Percentiles rank a stretch among this genome's conserved stretches.
These are phyloP conservation scores for Phyllotreta cruciferae DNA, from an alignment of 2,888 invertebrate species.

Conservation along the genomic window DNA sequence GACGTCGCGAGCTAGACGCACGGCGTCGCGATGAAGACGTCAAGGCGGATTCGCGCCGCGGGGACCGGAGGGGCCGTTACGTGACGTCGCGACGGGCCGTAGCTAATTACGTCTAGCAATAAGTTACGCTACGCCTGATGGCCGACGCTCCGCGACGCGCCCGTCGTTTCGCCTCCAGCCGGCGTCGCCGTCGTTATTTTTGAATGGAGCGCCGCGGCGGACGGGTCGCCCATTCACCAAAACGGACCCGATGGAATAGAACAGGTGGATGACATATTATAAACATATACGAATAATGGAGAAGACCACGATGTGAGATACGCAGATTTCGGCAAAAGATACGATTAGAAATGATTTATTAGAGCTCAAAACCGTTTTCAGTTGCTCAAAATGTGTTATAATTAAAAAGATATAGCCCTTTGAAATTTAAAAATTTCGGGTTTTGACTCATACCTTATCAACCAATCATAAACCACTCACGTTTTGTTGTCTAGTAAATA, in stretches of 20 bases:
- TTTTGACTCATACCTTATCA: no score
- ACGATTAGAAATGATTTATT: no score
- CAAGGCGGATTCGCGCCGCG: conserved; percentile 43
- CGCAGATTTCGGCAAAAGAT: no score
- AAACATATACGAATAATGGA: no score
- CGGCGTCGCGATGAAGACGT: conserved; percentile 52
- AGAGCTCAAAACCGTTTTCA: no score
- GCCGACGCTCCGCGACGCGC: conserved; percentile 14
- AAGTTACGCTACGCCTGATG: conserved; percentile 48
- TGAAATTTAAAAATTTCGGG: background rate
- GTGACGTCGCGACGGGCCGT: conserved; percentile 52
- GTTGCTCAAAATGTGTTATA: no score
- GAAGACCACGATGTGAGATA: no score
- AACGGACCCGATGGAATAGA: no score
- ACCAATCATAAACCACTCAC: no score
- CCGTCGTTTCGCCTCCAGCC: conserved; percentile 9
- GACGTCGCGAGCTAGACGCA: no score
- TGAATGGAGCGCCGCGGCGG: background rate
- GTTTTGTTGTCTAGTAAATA: no score
- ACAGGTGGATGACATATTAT: no score
- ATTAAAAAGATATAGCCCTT: background rate
- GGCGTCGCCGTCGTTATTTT: background rate
- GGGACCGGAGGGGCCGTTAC: conserved; percentile 47
- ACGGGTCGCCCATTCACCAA: conserved; percentile 4
- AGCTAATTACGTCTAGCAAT: conserved; percentile 58